phyloP scores from a whole-genome alignment of 2,888 invertebrate species.

The Eupithecia vulgata region DNA sequence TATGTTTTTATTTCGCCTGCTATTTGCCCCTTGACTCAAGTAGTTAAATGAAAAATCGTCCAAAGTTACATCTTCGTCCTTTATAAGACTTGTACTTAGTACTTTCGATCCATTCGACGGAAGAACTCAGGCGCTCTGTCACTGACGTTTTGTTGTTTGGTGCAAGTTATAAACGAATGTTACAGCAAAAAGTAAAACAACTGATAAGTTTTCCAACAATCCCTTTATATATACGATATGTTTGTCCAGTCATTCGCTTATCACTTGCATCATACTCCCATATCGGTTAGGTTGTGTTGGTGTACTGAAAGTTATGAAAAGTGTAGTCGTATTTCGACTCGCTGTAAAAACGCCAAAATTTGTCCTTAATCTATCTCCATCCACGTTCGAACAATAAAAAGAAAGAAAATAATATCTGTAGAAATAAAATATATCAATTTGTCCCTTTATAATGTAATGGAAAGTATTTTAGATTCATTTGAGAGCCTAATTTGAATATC shows the following conservation, averaged over 20 bases:
- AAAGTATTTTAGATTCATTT: slow-evolving; percentile 54
- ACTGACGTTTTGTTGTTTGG: slow-evolving; percentile 32
- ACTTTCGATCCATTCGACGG: slow-evolving; percentile 66
- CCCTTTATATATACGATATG: no score
- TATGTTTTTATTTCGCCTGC: slow-evolving; percentile 62
- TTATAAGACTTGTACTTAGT: slow-evolving; percentile 82
- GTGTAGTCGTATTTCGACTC: slow-evolving; percentile 64
- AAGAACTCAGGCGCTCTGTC: slow-evolving; percentile 47
- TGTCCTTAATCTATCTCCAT: slow-evolving; percentile 81
- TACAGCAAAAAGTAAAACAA: not conserved
- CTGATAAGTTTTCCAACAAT: no score
- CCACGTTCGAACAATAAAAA: slow-evolving; percentile 80
- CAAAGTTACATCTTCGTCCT: slow-evolving; percentile 82
- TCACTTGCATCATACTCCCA: slow-evolving; percentile 61
- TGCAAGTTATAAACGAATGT: slow-evolving; percentile 37
- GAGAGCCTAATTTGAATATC: slow-evolving; percentile 57
- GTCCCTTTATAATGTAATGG: slow-evolving; percentile 35
- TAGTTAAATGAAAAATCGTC: slow-evolving; percentile 75
- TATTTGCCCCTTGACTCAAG: slow-evolving; percentile 62
- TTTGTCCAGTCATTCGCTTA: slow-evolving; percentile 46
- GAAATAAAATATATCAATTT: slow-evolving; percentile 40
- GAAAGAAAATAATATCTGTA: slow-evolving; percentile 39
- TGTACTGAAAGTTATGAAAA: slow-evolving; percentile 63
- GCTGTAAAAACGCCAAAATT: slow-evolving; percentile 61
- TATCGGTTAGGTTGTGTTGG: slow-evolving; percentile 74